Percentiles rank a stretch among this genome's conserved stretches.
phyloP scores from a whole-genome alignment of 2,113 vertebrate genomes.

The Spilogale gracilis region DNA sequence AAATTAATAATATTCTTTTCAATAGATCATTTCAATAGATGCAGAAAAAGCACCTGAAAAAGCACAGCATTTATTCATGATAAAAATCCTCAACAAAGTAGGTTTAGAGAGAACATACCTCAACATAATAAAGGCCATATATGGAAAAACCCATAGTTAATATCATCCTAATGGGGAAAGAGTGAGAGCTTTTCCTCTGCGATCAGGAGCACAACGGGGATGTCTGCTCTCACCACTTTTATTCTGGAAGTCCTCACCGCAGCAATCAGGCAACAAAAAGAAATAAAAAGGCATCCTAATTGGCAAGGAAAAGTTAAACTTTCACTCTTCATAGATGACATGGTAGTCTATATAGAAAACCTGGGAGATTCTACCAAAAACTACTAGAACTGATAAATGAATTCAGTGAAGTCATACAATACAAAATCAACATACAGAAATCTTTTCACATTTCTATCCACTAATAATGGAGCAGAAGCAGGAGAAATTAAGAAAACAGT shows the following conservation, averaged over 20 bases:
- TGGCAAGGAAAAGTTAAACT: not conserved
- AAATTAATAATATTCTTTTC: too few relatives aligned
- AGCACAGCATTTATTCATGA: not conserved
- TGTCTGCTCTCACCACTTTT: not conserved
- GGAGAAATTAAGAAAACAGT: not conserved
- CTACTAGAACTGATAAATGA: not conserved
- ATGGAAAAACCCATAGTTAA: not conserved
- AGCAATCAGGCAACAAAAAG: not conserved
- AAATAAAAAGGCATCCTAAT: not conserved
- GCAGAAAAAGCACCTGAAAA: not conserved
- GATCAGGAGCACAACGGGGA: not conserved
- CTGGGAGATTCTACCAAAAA: not conserved
- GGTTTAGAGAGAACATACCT: not conserved
- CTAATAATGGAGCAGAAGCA: not conserved
- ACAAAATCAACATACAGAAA: not conserved
- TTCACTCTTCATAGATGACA: not conserved
- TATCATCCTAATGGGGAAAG: not conserved
- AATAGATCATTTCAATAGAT: not conserved
- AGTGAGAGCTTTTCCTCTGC: not conserved
- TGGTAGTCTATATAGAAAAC: not conserved
- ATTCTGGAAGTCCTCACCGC: not conserved
- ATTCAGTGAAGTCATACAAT: not conserved
- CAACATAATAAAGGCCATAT: not conserved
- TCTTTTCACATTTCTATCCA: not conserved
- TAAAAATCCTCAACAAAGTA: not conserved